These are phyloP conservation scores for Cephonodes hylas DNA, from an alignment of 2,888 invertebrate species.

Conservation along the genomic window DNA sequence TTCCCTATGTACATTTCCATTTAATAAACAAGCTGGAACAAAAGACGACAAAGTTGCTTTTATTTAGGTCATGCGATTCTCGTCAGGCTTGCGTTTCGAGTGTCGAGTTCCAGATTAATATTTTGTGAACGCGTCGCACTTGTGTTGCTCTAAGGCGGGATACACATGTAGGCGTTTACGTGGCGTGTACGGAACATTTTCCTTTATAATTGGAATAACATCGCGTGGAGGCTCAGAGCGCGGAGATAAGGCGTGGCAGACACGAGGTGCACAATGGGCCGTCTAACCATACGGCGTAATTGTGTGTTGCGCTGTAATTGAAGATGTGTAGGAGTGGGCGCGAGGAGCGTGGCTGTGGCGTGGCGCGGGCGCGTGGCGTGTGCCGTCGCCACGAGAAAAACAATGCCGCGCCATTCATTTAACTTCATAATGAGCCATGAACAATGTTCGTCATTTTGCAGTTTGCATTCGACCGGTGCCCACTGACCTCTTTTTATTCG, in stretches of 20 bases:
- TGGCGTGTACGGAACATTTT: conserved; percentile 1
- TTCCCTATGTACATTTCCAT: conserved; percentile 35
- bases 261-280: conserved; percentile 1
- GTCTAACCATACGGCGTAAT: conserved; percentile 7
- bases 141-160: conserved; percentile 24
- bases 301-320: conserved; percentile 31
- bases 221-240: conserved; percentile 13
- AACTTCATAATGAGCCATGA: conserved; percentile 75
- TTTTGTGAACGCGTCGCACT: conserved; percentile 40
- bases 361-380: neutral
- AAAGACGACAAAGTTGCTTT: conserved; percentile 57
- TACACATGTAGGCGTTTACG: conserved; percentile 19
- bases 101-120: conserved; percentile 62
- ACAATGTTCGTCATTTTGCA: conserved; percentile 71
- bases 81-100: conserved; percentile 45
- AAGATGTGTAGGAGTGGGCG: conserved; percentile 23
- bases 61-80: conserved; percentile 56
- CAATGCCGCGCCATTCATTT: conserved; percentile 65
- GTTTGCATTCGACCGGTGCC: conserved; percentile 55
- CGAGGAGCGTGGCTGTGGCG: neutral
- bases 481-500: conserved; percentile 61
- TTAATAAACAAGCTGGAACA: conserved; percentile 59
- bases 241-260: neutral
- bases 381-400: conserved; percentile 26
- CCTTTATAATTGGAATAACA: conserved; percentile 12